Conservation (phyloP, 2,113 vertebrate species). For the Atherinomorus stipes region DNA sequence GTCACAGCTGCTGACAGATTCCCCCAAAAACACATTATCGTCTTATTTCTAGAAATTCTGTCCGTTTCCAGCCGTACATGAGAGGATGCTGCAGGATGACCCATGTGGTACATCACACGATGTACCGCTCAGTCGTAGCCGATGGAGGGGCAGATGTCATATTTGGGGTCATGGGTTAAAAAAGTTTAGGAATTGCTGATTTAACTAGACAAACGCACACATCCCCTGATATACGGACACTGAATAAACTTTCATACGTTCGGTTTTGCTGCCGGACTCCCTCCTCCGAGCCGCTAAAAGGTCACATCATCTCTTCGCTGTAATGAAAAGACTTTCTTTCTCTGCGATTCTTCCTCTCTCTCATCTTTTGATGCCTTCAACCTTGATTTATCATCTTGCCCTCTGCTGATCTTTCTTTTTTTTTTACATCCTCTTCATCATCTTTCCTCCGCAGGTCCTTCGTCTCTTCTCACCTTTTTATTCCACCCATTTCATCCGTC, state of each 20-base stretch:
- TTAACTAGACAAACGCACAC: no score
- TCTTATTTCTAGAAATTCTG: no score
- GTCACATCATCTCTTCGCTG: background rate
- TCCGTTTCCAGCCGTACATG: no score
- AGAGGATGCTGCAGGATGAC: no score
- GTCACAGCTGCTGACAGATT: no score
- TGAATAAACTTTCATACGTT: background rate
- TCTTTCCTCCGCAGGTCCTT: constrained; percentile 12
- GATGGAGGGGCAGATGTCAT: no score
- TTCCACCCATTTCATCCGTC: background rate
- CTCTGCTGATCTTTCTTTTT: background rate
- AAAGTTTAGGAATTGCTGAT: no score
- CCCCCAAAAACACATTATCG: no score
- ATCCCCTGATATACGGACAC: background rate
- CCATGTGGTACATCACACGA: no score
- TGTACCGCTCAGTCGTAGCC: no score
- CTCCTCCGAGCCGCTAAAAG: background rate
- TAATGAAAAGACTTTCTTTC: background rate
- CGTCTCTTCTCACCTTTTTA: background rate
- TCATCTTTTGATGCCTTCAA: constrained; percentile 27
- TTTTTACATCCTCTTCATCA: background rate
- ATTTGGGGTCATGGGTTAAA: no score
- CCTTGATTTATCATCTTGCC: constrained; percentile 27
- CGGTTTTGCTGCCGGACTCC: no score
- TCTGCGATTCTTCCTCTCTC: background rate